A percentile compares a stretch with the other conserved stretches of the same genome.
phyloP scores from a whole-genome alignment of 2,113 vertebrate species.

The Romanogobio albipinnatus region DNA sequence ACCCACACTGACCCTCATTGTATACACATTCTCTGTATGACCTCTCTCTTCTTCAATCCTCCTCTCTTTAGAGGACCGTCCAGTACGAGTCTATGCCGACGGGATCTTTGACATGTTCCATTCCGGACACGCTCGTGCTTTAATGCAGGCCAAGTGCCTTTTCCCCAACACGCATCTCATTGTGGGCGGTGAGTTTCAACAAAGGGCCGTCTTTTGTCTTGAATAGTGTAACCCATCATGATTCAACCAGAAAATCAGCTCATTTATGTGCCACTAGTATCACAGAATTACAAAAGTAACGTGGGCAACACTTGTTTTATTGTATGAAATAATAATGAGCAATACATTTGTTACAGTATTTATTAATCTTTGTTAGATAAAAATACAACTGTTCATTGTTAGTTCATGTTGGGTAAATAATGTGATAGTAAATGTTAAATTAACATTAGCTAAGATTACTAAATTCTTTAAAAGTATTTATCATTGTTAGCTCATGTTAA shows the following conservation, averaged over 20 bases:
- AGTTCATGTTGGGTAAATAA: not conserved
- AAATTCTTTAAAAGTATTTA: not conserved
- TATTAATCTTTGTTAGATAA: too few relatives aligned
- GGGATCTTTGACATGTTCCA: constrained; percentile 99
- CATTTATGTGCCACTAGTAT: not conserved
- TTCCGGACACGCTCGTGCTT: constrained; percentile 94
- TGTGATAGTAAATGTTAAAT: not conserved
- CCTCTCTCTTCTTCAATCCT: constrained; percentile 35
- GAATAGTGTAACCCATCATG: not conserved
- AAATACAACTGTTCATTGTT: not conserved
- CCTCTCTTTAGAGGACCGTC: constrained; percentile 80
- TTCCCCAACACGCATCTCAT: constrained; percentile 99
- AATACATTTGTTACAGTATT: too few relatives aligned
- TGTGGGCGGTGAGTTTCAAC: constrained; percentile 86
- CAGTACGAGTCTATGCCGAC: constrained; percentile 95
- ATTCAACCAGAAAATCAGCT: not conserved
- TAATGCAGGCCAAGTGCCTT: constrained; percentile 98
- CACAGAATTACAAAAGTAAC: not conserved
- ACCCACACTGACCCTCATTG: not conserved
- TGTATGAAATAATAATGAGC: too few relatives aligned
- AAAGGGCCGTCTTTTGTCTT: not conserved
- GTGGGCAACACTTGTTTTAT: too few relatives aligned
- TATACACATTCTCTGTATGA: not conserved
- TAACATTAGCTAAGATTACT: not conserved
- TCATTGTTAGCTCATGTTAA: not conserved